Evolutionary conservation across 2,888 invertebrate genomes (phyloP).

Genomic region (Mamestra brassicae): DNA sequence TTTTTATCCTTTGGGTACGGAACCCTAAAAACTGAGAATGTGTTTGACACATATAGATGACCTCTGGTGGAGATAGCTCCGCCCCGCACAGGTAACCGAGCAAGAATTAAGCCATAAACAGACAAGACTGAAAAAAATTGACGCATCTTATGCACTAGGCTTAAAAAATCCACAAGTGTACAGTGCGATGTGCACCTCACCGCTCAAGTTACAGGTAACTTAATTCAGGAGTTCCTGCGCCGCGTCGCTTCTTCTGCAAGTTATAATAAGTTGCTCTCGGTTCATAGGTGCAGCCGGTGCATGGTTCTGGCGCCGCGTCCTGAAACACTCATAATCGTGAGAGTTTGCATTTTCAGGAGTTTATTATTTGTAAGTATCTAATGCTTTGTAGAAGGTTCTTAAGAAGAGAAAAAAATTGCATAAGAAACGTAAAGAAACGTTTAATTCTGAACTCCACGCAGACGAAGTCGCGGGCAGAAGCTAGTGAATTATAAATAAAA

Average conservation of each 20-base stretch:
- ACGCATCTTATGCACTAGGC: not conserved
- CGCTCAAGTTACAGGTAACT: constrained; percentile 17
- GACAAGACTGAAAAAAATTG: not conserved
- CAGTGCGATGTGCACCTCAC: constrained; percentile 7
- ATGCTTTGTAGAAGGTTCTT: too few species aligned
- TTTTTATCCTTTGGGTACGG: too few species aligned
- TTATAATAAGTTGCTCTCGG: constrained; percentile 44
- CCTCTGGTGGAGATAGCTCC: too few species aligned
- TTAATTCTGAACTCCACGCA: too few species aligned
- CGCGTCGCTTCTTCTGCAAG: constrained; percentile 35
- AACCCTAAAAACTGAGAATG: too few species aligned
- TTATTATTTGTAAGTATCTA: too few species aligned
- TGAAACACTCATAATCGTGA: constrained; percentile 7
- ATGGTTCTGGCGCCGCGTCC: constrained; percentile 4
- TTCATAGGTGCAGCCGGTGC: constrained; percentile 42
- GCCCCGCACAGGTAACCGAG: not conserved
- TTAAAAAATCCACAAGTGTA: constrained; percentile 16
- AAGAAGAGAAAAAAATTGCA: too few species aligned
- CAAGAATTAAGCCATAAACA: not conserved
- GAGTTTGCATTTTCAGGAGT: constrained; percentile 6
- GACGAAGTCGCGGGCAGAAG: too few species aligned
- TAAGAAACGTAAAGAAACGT: too few species aligned
- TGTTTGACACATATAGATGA: too few species aligned
- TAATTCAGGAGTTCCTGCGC: constrained; percentile 40
- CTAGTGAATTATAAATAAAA: too few species aligned